Evolutionary conservation across 2,888 invertebrate genomes (phyloP), one percentile per base, ranked within the genome.

Genomic region (Troides oblongomaculatus): DNA sequence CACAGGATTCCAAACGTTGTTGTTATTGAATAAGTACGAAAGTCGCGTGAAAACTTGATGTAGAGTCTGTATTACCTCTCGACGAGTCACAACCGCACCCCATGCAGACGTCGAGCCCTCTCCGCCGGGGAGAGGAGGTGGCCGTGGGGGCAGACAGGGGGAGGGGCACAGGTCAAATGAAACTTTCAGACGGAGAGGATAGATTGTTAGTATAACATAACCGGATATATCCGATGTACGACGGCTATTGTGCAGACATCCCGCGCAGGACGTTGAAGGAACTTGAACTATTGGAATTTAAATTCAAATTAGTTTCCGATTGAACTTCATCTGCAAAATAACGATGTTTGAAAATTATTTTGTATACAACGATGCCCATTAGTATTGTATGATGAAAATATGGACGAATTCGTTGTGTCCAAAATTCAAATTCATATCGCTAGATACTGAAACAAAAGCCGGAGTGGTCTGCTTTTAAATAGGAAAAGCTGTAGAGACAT

Each of bases 111-210:
- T 62, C 63, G 61, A 58, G 46, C 62, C 65, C 65, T 53, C 36
- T 10, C n/a, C n/a, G 30, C 7, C 57, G 67, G 66, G n/a, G 46
- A n/a, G 30, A 14, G 57, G 66, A 64, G 64, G 53, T 62, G n/a
- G 23, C 53, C 50, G 61, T 58, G 65, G 62, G 23, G 63, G 62
- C 69, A 71, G 71, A 56, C 70, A 62, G 71, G 69, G 72, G 67
- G 39, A 63, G 64, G 71, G 59, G 65, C 63, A 53, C 50, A 39
- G 69, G 69, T 69, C 61, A 69, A 69, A 64, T 86, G 82, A 85
- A 87, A 87, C 80, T 87, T 88, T 87, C 84, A 87, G 84, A 77
- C 81, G 75, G 58, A 30, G 72, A 72, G 76, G 75, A 75, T 75
- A 79, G 75, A 77, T 77, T 77, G 78, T 77, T 75, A 74, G 73